phyloP scores from a whole-genome alignment of 2,888 invertebrate species.

The Trissolcus japonicus region DNA sequence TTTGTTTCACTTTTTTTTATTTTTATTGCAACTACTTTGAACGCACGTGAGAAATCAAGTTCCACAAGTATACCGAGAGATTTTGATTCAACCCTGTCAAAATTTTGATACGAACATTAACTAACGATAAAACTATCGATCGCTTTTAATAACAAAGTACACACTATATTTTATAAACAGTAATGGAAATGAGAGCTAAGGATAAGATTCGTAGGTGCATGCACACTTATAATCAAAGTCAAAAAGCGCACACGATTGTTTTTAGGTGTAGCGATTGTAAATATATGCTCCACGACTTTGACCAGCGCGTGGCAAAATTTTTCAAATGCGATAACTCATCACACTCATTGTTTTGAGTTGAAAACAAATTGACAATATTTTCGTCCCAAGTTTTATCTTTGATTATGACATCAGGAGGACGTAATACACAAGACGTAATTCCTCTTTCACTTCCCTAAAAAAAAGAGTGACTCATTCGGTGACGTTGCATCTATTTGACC shows the following conservation, averaged over 20 bases:
- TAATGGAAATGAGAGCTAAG: too few relatives aligned
- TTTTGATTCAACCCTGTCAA: conserved; percentile 12
- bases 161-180: conserved; percentile 32
- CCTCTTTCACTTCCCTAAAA: conserved; percentile 37
- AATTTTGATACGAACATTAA: conserved; percentile 22
- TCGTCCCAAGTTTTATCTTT: conserved; percentile 17
- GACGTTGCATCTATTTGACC: conserved; percentile 15
- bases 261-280: too few relatives aligned
- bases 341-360: conserved; percentile 4
- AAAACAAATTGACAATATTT: neutral
- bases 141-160: conserved; percentile 21
- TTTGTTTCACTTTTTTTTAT: too few relatives aligned
- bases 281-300: too few relatives aligned
- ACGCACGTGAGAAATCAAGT: too few relatives aligned
- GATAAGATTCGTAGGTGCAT: neutral
- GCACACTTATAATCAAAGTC: neutral
- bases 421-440: conserved; percentile 25
- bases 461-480: conserved; percentile 1
- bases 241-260: too few relatives aligned
- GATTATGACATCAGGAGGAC: conserved; percentile 36
- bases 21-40: too few relatives aligned
- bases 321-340: neutral
- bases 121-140: conserved; percentile 17
- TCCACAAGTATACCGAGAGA: conserved; percentile 21
- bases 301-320: neutral